Conservation (phyloP, 2,113 vertebrate species). For the Grammatotria lemairii region DNA sequence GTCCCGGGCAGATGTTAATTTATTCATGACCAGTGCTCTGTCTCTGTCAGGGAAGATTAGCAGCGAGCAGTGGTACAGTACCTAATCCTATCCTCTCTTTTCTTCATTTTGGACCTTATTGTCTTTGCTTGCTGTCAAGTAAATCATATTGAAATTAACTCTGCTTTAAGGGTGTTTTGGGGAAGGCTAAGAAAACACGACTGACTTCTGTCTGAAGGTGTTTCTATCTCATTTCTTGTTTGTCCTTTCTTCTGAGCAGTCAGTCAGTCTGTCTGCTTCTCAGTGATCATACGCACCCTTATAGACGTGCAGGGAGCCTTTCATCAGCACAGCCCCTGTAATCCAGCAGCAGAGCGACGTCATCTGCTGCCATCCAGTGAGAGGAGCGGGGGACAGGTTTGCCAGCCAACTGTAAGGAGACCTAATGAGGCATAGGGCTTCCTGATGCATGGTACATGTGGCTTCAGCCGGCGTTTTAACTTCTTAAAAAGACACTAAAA, state of each 20-base stretch:
- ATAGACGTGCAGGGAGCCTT: not conserved
- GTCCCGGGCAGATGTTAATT: conserved; percentile 26
- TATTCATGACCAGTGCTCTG: conserved; percentile 43
- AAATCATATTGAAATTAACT: not conserved
- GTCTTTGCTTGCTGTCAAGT: not conserved
- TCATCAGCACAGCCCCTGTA: not conserved
- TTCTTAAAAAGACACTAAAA: not conserved
- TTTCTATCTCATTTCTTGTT: not conserved
- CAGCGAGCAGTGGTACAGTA: not conserved
- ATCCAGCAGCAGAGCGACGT: conserved; percentile 4
- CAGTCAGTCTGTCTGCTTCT: not conserved
- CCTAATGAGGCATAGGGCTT: not conserved
- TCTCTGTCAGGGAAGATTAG: conserved; percentile 22
- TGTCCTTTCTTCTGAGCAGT: not conserved
- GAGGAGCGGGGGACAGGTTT: not conserved
- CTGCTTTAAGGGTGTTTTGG: not conserved
- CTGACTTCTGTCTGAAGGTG: not conserved
- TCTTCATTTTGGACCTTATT: not conserved
- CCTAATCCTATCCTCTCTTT: not conserved
- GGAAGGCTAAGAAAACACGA: not conserved
- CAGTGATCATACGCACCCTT: not conserved
- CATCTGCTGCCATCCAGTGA: not conserved
- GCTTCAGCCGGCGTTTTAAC: not conserved
- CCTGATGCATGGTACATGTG: not conserved
- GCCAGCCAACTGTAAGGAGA: not conserved